Evolutionary conservation across 1,140 invertebrate species (phyloP).

Genomic region (Halyomorpha halys): DNA sequence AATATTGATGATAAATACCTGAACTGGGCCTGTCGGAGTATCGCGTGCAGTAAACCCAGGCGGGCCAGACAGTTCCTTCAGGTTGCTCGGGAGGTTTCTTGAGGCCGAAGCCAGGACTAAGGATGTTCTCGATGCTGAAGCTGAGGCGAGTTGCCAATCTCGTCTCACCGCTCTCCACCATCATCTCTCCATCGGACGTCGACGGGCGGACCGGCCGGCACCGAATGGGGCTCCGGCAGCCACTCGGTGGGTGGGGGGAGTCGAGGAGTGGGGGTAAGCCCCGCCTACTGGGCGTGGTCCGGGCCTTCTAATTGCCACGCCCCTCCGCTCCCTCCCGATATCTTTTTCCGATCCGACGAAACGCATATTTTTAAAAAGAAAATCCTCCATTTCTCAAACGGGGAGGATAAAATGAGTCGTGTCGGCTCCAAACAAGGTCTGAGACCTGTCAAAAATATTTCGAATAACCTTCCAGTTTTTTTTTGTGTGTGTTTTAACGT

Average conservation of each 20-base stretch:
- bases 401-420: no score
- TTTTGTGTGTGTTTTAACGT: no score
- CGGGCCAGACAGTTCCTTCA: conserved; percentile 47
- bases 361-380: neutral
- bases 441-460: no score
- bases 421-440: no score
- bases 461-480: no score
- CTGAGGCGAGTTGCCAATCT: conserved; percentile 25
- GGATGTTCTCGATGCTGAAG: conserved; percentile 53
- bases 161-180: conserved; percentile 35
- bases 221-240: neutral
- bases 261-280: neutral
- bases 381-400: neutral
- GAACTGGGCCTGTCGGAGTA: conserved; percentile 91
- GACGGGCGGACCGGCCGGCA: neutral
- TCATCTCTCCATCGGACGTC: conserved; percentile 28
- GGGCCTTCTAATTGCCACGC: neutral
- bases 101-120: conserved; percentile 50
- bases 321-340: conserved; percentile 1
- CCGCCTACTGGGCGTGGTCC: neutral
- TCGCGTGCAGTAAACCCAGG: conserved; percentile 87
- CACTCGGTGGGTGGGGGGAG: neutral
- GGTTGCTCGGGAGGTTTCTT: neutral
- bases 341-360: neutral
- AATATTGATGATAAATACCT: conserved; percentile 42